Evolutionary conservation across 1,140 invertebrate species (phyloP), one percentile per base, ranked within the genome.

Genomic region (Araneus ventricosus): DNA sequence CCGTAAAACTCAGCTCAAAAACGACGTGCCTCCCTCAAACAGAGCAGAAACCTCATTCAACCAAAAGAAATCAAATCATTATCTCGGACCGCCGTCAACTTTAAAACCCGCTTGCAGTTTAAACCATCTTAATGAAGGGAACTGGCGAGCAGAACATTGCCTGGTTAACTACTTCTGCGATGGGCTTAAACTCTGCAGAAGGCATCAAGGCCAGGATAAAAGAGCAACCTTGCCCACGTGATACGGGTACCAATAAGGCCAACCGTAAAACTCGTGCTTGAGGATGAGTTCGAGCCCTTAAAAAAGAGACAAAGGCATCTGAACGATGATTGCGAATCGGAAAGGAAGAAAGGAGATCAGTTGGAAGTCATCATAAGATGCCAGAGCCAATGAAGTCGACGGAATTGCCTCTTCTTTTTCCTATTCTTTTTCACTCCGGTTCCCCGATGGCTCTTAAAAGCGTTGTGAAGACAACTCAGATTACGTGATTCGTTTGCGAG

Each of bases 401-500:
- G 52, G 52, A 63, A 87, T 87, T 87, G 52, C 59, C 34, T 7
- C 30, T 20, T 27, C 5, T 75, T 34, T 0, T 17, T 34, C 20
- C 37, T n/a, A 63, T n/a, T 63, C n/a, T 63, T 63, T 63, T 24
- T 63, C 22, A 24, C 59, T 20, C 27, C 4, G 10, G 27, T 45
- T 84, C 80, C 80, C 45, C 24, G 52, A 27, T 27, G 57, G 34
- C 85, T 61, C 59, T 87, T 87, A 87, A 87, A 87, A 45, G 85
- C 20, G 85, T 37, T 24, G 45, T 61, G 52, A 87, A 87, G 85
- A 87, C 85, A 87, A 87, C 85, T 61, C 85, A 27, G 85, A 61
- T 87, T 87, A 87, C 85, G 85, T 87, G 85, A 87, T 87, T 87
- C 85, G 52, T 87, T 87, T 87, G 34, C 85, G 27, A 84, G 70